Evolutionary conservation across 2,888 invertebrate species (phyloP), one percentile per base, ranked within the genome.

Genomic region (Smittia sp.): DNA sequence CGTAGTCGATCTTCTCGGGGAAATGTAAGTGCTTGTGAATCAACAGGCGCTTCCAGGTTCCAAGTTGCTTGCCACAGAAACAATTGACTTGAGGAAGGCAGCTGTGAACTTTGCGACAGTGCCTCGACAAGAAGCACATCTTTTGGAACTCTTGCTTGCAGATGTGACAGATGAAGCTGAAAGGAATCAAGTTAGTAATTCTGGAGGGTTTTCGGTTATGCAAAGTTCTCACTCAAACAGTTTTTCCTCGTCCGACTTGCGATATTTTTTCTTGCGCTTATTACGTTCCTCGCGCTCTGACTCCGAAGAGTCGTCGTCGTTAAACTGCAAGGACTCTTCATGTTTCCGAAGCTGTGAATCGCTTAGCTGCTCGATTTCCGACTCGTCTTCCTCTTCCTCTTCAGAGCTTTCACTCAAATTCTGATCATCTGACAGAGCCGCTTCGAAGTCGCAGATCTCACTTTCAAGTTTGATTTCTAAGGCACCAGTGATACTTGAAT

Each of bases 1-100:
- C 72, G 22, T 72, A 72, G 15, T 72, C 72, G 6, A 72, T 32
- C 25, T 72, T 58, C 18, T 72, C 72, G 9, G 72, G 72, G n/a
- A 72, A 72, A 62, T 72, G 72, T 18, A 54, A 25, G 7, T 72
- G 72, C 13, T 62, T 72, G 27, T 72, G 72, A 0, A 72, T 72
- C 7, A 62, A 11, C 1, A 72, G 62, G 1, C 72, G 32, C 22
- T 72, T 72, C 62, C 58, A 72, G 4, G 72, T 72, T 1, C 58
- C 58, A 1, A 72, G 62, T n/a, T 7, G 32, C 54, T 72, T 72
- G 32, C 72, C 72, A 22, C 72, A 72, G 20, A 32, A 72, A 24
- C 72, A 72, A 11, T 22, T 38, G 0, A 72, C 72, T 62, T 72
- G 38, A 1, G 72, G 72, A 13, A 62, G 11, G 9, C 72, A 72